phyloP scores from a whole-genome alignment of 2,888 invertebrate genomes.

The Dasypogon diadema region DNA sequence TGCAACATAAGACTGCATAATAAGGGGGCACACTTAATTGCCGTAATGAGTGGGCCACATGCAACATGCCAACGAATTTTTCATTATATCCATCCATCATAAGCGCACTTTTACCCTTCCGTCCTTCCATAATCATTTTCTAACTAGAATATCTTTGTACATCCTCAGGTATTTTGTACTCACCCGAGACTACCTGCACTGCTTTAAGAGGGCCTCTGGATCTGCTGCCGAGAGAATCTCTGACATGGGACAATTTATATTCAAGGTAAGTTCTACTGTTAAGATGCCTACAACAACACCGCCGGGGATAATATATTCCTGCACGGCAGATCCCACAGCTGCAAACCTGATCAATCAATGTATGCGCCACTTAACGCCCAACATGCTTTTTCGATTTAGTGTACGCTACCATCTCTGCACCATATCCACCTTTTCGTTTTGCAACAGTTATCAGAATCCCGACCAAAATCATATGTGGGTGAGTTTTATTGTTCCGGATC shows the following conservation, averaged over 20 bases:
- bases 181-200: slow-evolving; percentile 76
- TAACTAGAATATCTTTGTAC: slow-evolving; percentile 49
- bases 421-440: neutral
- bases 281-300: neutral
- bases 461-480: neutral
- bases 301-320: neutral
- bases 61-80: slow-evolving; percentile 11
- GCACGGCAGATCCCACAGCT: neutral
- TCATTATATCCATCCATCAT: neutral
- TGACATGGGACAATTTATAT: slow-evolving; percentile 77
- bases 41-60: slow-evolving; percentile 23
- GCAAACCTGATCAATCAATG: slow-evolving; percentile 40
- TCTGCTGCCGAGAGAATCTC: slow-evolving; percentile 71
- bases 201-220: slow-evolving; percentile 75
- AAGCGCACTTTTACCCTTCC: neutral
- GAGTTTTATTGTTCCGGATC: neutral
- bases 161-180: slow-evolving; percentile 72
- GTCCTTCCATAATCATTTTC: slow-evolving; percentile 2
- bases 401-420: neutral
- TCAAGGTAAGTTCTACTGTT: slow-evolving; percentile 70
- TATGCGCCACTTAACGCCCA: slow-evolving; percentile 11
- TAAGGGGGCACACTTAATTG: slow-evolving; percentile 3
- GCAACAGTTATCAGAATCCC: neutral
- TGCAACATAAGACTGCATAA: slow-evolving; percentile 37
- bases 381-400: slow-evolving; percentile 40